These are phyloP conservation scores for Paracyclopina nana DNA, from an alignment of 1,140 invertebrate genomes.

Conservation along the genomic window DNA sequence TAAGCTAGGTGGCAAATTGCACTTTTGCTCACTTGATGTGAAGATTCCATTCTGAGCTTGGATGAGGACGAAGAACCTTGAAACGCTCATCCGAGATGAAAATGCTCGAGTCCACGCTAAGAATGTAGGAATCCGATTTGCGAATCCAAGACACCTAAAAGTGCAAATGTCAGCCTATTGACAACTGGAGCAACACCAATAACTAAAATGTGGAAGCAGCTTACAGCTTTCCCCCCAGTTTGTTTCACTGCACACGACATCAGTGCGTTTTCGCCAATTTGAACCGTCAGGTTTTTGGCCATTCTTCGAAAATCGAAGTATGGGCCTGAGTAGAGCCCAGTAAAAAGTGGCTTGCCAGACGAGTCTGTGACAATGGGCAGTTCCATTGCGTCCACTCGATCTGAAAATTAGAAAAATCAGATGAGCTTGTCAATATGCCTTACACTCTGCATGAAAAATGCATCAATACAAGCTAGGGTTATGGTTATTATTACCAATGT, in stretches of 20 bases:
- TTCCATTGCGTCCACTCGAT: no score
- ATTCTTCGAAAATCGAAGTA: background rate
- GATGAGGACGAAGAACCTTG: background rate
- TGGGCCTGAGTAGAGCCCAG: background rate
- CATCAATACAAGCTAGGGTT: no score
- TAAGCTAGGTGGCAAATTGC: background rate
- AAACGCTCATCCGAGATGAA: background rate
- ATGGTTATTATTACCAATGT: no score
- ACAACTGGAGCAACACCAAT: background rate
- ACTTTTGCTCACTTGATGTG: background rate
- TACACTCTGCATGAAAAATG: no score
- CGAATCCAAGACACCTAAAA: constrained; percentile 3
- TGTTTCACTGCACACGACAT: background rate
- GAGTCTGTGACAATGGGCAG: background rate
- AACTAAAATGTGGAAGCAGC: background rate
- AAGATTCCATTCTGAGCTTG: background rate
- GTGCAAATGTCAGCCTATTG: background rate
- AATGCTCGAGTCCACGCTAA: background rate
- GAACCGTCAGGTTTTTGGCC: background rate
- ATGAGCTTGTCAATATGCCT: no score
- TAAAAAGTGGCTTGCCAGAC: background rate
- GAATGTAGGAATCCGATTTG: background rate
- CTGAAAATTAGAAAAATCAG: no score
- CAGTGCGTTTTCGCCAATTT: background rate
- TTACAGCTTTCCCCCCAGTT: background rate